These are phyloP conservation scores for Drosophila koepferae DNA, from an alignment of 2,888 invertebrate species.

Conservation along the genomic window DNA sequence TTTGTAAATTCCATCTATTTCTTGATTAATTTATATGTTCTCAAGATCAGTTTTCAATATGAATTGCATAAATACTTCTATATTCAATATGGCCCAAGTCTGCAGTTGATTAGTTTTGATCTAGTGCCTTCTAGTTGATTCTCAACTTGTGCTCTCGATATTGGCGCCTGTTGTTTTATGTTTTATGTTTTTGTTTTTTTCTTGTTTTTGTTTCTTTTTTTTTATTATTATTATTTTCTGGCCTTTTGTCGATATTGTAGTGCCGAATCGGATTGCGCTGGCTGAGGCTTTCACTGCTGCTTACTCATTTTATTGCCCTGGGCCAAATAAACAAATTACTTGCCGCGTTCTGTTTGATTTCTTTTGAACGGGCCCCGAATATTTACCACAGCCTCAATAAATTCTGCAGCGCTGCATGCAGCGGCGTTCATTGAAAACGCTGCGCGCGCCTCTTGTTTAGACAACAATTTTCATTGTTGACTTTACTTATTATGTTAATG, in stretches of 20 bases:
- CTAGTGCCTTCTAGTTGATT: neutral
- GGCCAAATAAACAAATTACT: slow-evolving; percentile 79
- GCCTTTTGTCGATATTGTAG: slow-evolving; percentile 19
- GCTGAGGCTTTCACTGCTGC: slow-evolving; percentile 62
- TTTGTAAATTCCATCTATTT: no score
- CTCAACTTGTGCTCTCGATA: neutral
- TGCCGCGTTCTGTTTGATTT: slow-evolving; percentile 73
- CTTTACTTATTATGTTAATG: slow-evolving; percentile 81
- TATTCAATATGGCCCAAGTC: no score
- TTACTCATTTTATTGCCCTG: slow-evolving; percentile 76
- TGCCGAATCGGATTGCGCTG: slow-evolving; percentile 10
- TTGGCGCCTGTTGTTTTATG: slow-evolving; percentile 27
- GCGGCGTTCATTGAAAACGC: slow-evolving; percentile 71
- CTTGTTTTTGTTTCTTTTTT: neutral
- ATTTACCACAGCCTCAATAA: slow-evolving; percentile 78
- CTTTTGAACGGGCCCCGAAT: slow-evolving; percentile 79
- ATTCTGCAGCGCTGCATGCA: slow-evolving; percentile 69
- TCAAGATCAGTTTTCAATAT: neutral
- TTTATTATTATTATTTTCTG: neutral
- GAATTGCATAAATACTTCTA: no score
- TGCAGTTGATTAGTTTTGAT: neutral
- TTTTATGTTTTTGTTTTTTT: neutral
- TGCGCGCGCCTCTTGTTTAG: slow-evolving; percentile 76
- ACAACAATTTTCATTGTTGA: slow-evolving; percentile 79
- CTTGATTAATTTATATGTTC: no score